Conservation (phyloP, 2,113 vertebrate species). For the Etia nguti region DNA sequence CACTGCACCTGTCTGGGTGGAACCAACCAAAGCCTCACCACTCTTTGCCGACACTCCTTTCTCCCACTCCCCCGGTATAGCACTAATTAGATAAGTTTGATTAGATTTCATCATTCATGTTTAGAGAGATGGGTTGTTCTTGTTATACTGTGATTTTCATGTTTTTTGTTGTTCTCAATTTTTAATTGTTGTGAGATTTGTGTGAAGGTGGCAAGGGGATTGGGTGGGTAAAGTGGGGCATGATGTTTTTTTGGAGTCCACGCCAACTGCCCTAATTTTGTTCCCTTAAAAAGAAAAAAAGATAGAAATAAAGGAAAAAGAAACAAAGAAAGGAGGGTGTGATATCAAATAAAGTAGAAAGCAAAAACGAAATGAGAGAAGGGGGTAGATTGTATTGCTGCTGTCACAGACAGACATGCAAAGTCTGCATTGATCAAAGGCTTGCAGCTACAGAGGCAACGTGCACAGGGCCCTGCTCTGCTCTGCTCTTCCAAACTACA, state of each 20-base stretch:
- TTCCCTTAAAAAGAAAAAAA: constrained; percentile 61
- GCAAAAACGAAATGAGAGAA: constrained; percentile 45
- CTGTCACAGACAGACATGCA: constrained; percentile 69
- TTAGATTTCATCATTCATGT: constrained; percentile 35
- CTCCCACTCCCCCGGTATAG: constrained; percentile 41
- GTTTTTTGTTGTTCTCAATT: constrained; percentile 55
- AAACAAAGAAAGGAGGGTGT: constrained; percentile 54
- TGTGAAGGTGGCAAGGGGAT: constrained; percentile 58
- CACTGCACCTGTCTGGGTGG: constrained; percentile 56
- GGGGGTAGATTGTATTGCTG: constrained; percentile 61
- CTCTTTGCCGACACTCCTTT: constrained; percentile 57
- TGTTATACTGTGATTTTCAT: constrained; percentile 43
- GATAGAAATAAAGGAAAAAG: constrained; percentile 42
- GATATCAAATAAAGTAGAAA: constrained; percentile 54
- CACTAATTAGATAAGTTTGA: constrained; percentile 47
- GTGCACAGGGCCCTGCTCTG: constrained; percentile 41
- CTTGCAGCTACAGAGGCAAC: constrained; percentile 49
- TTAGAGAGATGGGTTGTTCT: constrained; percentile 30
- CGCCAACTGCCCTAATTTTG: constrained; percentile 79
- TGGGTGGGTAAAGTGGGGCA: constrained; percentile 62
- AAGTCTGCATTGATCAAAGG: constrained; percentile 58
- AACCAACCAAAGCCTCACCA: constrained; percentile 53
- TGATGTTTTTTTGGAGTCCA: constrained; percentile 74
- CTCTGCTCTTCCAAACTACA: constrained; percentile 37
- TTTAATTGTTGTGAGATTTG: constrained; percentile 61